Percentiles rank a stretch among this genome's conserved stretches.
These are phyloP conservation scores for Biston betularia DNA, from an alignment of 2,888 invertebrate genomes.

Conservation along the genomic window DNA sequence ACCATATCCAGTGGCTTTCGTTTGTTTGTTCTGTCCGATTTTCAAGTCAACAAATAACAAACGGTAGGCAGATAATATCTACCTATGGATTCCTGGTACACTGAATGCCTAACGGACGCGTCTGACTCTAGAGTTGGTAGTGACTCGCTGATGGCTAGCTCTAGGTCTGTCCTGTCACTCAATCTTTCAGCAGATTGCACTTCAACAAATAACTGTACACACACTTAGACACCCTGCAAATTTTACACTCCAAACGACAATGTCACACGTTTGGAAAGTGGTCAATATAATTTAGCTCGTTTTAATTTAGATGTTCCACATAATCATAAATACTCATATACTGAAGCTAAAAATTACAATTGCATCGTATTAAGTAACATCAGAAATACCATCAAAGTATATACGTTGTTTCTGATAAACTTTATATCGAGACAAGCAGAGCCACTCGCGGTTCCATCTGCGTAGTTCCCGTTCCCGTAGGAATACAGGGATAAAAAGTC, in stretches of 20 bases:
- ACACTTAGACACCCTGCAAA: conserved; percentile 64
- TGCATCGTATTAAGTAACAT: too few species aligned
- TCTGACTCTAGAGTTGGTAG: conserved; percentile 60
- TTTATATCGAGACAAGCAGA: too few species aligned
- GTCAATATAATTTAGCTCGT: not conserved
- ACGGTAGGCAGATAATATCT: conserved; percentile 74
- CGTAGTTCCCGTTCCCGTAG: too few species aligned
- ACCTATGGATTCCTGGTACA: conserved; percentile 70
- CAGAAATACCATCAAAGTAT: too few species aligned
- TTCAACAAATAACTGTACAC: conserved; percentile 68
- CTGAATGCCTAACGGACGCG: conserved; percentile 80
- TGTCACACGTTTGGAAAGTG: not conserved
- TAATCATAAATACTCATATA: too few species aligned
- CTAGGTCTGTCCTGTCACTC: conserved; percentile 71
- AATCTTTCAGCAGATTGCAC: conserved; percentile 69
- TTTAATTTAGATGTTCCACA: conserved; percentile 19
- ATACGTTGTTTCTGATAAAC: too few species aligned
- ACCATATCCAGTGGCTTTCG: conserved; percentile 24
- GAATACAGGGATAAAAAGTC: too few species aligned
- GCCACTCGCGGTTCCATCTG: too few species aligned
- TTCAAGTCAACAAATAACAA: conserved; percentile 64
- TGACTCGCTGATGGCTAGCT: conserved; percentile 60
- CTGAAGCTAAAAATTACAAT: too few species aligned
- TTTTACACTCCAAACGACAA: conserved; percentile 47
- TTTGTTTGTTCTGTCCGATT: conserved; percentile 51